Conservation (phyloP, 2,888 invertebrate species). For the Idaea biselata region DNA sequence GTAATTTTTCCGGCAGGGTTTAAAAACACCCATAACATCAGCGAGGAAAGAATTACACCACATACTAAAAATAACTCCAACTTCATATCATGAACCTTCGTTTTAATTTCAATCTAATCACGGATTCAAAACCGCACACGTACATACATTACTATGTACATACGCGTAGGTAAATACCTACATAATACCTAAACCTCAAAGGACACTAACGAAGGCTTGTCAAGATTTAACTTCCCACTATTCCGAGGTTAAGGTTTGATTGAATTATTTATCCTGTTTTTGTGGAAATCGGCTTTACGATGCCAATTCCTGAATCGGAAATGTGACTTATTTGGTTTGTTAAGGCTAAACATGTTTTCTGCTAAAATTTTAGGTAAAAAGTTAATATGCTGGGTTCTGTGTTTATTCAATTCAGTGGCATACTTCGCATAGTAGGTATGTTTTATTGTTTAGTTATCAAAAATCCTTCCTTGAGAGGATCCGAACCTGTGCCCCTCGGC, state of each 20-base stretch:
- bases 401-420: too few species aligned
- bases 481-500: too few species aligned
- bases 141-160: background rate
- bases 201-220: background rate
- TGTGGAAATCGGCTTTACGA: background rate
- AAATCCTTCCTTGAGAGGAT: too few species aligned
- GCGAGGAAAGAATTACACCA: too few species aligned
- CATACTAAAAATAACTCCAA: too few species aligned
- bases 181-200: background rate
- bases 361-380: background rate
- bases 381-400: too few species aligned
- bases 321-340: background rate
- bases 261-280: background rate
- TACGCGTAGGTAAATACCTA: background rate
- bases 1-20: too few species aligned
- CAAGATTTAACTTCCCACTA: background rate
- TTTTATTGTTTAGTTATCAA: too few species aligned
- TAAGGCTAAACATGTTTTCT: background rate
- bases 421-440: too few species aligned
- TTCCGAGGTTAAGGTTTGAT: background rate
- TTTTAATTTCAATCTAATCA: background rate
- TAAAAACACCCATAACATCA: too few species aligned
- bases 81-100: background rate
- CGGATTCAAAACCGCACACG: background rate
- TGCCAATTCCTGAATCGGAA: background rate